A percentile compares a stretch with the other conserved stretches of the same genome.
Evolutionary conservation across 2,888 invertebrate species (phyloP).

Genomic region (Ormyrus nitidulus): DNA sequence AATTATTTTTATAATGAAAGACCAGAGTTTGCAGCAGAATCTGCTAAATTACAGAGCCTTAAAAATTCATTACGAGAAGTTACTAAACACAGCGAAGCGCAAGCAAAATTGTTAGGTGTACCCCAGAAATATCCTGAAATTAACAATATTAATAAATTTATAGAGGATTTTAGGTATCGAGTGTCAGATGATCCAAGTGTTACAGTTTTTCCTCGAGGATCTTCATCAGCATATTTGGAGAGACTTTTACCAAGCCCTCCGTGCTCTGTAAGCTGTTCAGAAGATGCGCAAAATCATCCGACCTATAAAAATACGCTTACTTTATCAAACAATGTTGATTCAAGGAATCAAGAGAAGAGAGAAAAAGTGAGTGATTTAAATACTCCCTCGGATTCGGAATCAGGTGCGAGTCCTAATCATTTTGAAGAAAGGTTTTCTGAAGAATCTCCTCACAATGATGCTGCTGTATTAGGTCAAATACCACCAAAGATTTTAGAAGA

Average conservation of each 20-base stretch:
- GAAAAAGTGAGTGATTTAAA: constrained; percentile 51
- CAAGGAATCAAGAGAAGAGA: constrained; percentile 59
- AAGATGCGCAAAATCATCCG: constrained; percentile 80
- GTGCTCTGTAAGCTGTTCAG: constrained; percentile 82
- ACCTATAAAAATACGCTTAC: constrained; percentile 65
- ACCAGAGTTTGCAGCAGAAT: constrained; percentile 29
- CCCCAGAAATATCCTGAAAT: neutral
- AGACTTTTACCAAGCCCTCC: constrained; percentile 82
- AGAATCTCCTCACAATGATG: constrained; percentile 11
- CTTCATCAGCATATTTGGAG: constrained; percentile 77
- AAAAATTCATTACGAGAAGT: constrained; percentile 49
- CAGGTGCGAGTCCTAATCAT: constrained; percentile 20
- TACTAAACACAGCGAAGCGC: constrained; percentile 65
- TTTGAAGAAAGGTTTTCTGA: constrained; percentile 21
- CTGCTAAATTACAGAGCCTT: constrained; percentile 50
- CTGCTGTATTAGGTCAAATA: neutral
- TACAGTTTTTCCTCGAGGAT: constrained; percentile 76
- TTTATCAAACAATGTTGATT: constrained; percentile 58
- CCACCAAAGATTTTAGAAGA: constrained; percentile 12
- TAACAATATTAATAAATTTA: constrained; percentile 40
- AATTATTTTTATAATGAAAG: constrained; percentile 23
- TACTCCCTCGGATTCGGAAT: constrained; percentile 11
- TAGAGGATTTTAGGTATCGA: constrained; percentile 55
- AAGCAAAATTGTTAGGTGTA: constrained; percentile 60
- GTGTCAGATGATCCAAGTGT: constrained; percentile 84